phyloP scores from a whole-genome alignment of 2,888 invertebrate genomes.

The Latheticus oryzae region DNA sequence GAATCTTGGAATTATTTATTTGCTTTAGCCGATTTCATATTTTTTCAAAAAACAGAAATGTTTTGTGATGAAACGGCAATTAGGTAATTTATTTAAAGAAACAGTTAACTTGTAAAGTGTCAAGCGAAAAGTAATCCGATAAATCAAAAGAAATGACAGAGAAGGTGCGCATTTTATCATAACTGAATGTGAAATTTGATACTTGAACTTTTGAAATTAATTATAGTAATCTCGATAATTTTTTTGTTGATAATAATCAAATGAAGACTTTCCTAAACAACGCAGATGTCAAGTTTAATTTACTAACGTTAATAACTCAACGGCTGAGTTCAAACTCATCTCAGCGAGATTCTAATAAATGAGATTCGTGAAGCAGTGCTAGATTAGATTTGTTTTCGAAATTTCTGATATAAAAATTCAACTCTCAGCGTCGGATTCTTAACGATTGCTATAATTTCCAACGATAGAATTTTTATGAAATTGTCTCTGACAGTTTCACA shows the following conservation, averaged over 20 bases:
- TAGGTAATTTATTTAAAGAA: slow-evolving; percentile 26
- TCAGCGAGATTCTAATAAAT: slow-evolving; percentile 20
- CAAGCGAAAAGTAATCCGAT: slow-evolving; percentile 18
- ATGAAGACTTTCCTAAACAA: slow-evolving; percentile 3
- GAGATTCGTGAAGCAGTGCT: slow-evolving; percentile 1
- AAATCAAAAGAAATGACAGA: slow-evolving; percentile 22
- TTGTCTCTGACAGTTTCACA: slow-evolving; percentile 15
- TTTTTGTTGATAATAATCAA: too few relatives aligned
- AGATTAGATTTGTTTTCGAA: neutral
- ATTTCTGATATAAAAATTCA: too few relatives aligned
- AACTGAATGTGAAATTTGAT: slow-evolving; percentile 19
- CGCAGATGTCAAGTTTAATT: slow-evolving; percentile 8
- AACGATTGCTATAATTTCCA: too few relatives aligned
- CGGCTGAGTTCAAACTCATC: slow-evolving; percentile 16
- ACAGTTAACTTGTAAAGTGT: slow-evolving; percentile 30
- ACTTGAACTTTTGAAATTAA: too few relatives aligned
- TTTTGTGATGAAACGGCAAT: slow-evolving; percentile 25
- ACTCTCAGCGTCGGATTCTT: too few relatives aligned
- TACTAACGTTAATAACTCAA: slow-evolving; percentile 23
- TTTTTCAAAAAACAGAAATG: neutral
- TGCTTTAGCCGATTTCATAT: slow-evolving; percentile 9
- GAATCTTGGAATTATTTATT: slow-evolving; percentile 17
- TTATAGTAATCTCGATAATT: too few relatives aligned
- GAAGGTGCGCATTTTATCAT: slow-evolving; percentile 20
- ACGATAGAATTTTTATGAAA: slow-evolving; percentile 2